Percentiles rank a stretch among this genome's conserved stretches.
Evolutionary conservation across 2,113 vertebrate genomes (phyloP).

Genomic region (Dromaius novaehollandiae): DNA sequence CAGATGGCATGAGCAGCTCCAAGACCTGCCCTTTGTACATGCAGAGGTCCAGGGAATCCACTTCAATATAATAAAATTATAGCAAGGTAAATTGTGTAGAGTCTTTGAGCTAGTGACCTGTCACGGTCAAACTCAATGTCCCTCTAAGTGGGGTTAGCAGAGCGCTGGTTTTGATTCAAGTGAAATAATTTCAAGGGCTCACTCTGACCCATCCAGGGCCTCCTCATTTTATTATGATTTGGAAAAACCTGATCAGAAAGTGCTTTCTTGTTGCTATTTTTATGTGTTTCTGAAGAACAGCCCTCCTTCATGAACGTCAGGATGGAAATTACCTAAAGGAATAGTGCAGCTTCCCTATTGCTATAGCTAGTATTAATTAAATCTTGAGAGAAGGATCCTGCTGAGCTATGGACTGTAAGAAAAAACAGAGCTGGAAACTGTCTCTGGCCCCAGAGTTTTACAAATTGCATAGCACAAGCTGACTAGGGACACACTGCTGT

Average conservation of each 20-base stretch:
- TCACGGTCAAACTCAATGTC: rapidly evolving
- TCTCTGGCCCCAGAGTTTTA: not conserved
- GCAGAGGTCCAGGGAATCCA: not conserved
- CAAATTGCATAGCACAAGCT: not conserved
- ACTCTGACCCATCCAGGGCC: not conserved
- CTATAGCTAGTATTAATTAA: not conserved
- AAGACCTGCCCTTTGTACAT: not conserved
- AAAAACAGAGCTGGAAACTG: not conserved
- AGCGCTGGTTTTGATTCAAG: not conserved
- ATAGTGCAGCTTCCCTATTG: not conserved
- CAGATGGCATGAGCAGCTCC: not conserved
- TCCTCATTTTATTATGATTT: not conserved
- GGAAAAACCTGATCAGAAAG: not conserved
- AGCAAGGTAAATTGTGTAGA: not conserved
- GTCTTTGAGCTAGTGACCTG: not conserved
- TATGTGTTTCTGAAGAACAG: not conserved
- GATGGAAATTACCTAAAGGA: not conserved
- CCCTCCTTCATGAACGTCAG: not conserved
- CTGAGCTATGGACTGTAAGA: not conserved
- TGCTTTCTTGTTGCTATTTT: not conserved
- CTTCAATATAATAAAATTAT: not conserved
- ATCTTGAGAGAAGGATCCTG: not conserved
- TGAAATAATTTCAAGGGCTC: not conserved
- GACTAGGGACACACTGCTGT: not conserved
- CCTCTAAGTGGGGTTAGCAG: not conserved